These are phyloP conservation scores for Fopius arisanus DNA, from an alignment of 1,140 invertebrate genomes.

Conservation along the genomic window DNA sequence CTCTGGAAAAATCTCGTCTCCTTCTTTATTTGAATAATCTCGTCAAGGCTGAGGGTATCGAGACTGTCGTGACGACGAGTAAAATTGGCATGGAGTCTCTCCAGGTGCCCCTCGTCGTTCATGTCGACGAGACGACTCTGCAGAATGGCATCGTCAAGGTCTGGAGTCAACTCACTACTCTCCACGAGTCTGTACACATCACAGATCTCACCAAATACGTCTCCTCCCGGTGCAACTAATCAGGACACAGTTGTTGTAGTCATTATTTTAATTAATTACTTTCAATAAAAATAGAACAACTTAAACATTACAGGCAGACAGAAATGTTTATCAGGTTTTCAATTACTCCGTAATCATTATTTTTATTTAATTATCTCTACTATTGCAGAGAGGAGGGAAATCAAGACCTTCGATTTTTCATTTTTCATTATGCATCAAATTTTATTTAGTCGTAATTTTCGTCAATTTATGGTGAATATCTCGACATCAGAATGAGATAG, in stretches of 20 bases:
- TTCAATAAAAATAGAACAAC: conserved; percentile 6
- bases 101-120: conserved; percentile 74
- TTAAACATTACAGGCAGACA: not conserved
- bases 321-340: not conserved
- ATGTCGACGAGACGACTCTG: conserved; percentile 72
- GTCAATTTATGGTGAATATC: no score
- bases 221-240: conserved; percentile 19
- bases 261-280: not conserved
- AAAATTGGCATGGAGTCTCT: conserved; percentile 51
- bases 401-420: no score
- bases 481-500: no score
- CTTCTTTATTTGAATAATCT: conserved; percentile 59
- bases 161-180: conserved; percentile 76
- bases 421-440: no score
- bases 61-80: conserved; percentile 48
- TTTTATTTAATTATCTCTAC: not conserved
- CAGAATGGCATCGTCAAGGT: conserved; percentile 76
- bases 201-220: conserved; percentile 62
- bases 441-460: no score
- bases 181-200: conserved; percentile 66
- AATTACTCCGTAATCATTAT: not conserved
- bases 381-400: not conserved
- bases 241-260: not conserved
- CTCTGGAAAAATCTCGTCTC: conserved; percentile 48
- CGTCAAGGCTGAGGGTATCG: conserved; percentile 53